These are phyloP conservation scores for Sebastes baramenuke DNA, from an alignment of 2,797 vertebrate species.

Conservation along the genomic window DNA sequence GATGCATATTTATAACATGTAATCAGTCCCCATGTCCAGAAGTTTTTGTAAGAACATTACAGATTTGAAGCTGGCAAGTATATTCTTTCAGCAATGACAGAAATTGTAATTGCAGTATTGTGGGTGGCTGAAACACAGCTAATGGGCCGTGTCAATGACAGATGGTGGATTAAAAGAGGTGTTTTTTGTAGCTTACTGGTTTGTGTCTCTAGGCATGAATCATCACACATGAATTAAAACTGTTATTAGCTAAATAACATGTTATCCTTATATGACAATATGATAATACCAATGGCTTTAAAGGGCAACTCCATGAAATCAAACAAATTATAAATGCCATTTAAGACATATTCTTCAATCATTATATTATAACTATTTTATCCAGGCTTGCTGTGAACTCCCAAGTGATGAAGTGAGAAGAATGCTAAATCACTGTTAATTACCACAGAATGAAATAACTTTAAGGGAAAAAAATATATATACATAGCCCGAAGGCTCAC, in stretches of 20 bases:
- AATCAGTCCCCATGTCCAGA: background rate
- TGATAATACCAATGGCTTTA: background rate
- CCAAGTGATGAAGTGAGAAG: background rate
- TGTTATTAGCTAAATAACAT: background rate
- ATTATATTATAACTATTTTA: background rate
- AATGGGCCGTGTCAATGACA: background rate
- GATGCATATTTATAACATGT: background rate
- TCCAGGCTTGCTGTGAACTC: background rate
- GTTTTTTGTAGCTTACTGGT: background rate
- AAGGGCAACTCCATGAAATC: background rate
- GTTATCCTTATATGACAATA: background rate
- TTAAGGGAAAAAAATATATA: conserved; percentile 9
- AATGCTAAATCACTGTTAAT: conserved; percentile 29
- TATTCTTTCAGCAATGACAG: background rate
- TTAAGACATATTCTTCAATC: background rate
- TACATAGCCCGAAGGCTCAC: conserved; percentile 20
- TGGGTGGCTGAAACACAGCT: background rate
- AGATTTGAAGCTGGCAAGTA: background rate
- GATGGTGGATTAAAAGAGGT: background rate
- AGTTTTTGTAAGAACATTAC: background rate
- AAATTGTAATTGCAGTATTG: background rate
- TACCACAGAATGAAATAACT: conserved; percentile 4
- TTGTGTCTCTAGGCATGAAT: background rate
- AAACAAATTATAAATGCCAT: background rate
- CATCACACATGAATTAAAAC: background rate